A percentile compares a stretch with the other conserved stretches of the same genome.
Evolutionary conservation across 2,797 vertebrate species (phyloP).

Genomic region (Coregonus ussuriensis): DNA sequence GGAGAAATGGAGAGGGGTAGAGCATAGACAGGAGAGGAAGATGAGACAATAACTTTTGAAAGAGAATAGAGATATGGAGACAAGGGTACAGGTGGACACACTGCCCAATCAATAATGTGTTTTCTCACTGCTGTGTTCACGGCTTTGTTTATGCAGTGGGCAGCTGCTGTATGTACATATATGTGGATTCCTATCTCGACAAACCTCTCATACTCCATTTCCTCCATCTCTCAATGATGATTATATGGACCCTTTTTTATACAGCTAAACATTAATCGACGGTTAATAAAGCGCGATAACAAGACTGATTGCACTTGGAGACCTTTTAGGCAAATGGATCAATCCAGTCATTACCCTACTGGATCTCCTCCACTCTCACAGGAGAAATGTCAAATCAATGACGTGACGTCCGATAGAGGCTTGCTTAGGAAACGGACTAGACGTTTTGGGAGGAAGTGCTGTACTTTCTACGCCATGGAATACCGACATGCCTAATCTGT

Average conservation of each 20-base stretch:
- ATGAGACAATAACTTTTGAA: too few relatives aligned
- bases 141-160: too few relatives aligned
- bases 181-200: too few relatives aligned
- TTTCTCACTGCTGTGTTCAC: too few relatives aligned
- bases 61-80: too few relatives aligned
- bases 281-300: not conserved
- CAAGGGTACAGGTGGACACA: too few relatives aligned
- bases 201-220: not conserved
- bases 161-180: not conserved
- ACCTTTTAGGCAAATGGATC: constrained; percentile 9
- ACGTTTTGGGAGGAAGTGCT: not conserved
- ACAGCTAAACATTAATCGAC: not conserved
- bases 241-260: not conserved
- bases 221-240: not conserved
- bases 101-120: not conserved
- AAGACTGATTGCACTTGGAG: not conserved
- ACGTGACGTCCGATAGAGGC: not conserved
- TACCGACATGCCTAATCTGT: not conserved
- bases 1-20: too few relatives aligned
- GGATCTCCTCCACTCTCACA: not conserved
- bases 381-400: constrained; percentile 17
- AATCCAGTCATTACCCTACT: constrained; percentile 1
- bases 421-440: not conserved
- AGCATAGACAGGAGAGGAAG: too few relatives aligned
- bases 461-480: not conserved